Evolutionary conservation across 2,797 vertebrate genomes (phyloP), one percentile per base, ranked within the genome.

Genomic region (Micrastur ruficollis): DNA sequence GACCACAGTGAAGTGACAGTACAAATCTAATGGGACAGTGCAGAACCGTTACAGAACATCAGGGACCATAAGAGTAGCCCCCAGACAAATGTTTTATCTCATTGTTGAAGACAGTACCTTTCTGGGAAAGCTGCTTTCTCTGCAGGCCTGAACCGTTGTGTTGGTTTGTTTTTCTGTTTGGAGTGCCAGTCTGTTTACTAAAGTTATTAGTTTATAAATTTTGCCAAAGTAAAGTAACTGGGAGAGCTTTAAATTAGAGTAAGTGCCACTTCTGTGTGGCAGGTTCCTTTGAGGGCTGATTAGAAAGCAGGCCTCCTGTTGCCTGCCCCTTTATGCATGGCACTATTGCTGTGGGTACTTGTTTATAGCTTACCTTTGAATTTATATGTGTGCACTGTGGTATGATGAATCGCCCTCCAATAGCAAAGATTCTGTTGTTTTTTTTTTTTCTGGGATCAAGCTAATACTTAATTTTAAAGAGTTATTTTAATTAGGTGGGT

Each of bases 231-330:
- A 97, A 98, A 98, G 97, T 97, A 98, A 98, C 94, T 94, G 90
- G 93, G 97, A 98, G 98, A 97, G 98, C 97, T 98, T 98, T 98
- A 98, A 98, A 98, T 98, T 98, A 98, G 97, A 97, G 27, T 98
- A 98, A 98, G 98, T 98, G 98, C 97, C 98, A 98, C 98, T 98
- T 98, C 95, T 97, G 93, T 98, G 96, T 98, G 98, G 94, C 97
- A 97, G 93, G 96, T 97, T 98, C 98, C 98, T 98, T 97, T 97
- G 98, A 98, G 98, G 97, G 97, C 97, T 98, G 98, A 98, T 98
- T 98, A 98, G 98, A 98, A 97, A 93, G 90, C 91, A 97, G 95
- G 94, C 97, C 97, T 97, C 98, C 98, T 82, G 96, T 97, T 86
- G 98, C 94, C 97, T 94, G 95, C 95, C 95, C 96, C 97, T 98